Conservation (phyloP, 2,113 vertebrate species). For the Orycteropus afer region DNA sequence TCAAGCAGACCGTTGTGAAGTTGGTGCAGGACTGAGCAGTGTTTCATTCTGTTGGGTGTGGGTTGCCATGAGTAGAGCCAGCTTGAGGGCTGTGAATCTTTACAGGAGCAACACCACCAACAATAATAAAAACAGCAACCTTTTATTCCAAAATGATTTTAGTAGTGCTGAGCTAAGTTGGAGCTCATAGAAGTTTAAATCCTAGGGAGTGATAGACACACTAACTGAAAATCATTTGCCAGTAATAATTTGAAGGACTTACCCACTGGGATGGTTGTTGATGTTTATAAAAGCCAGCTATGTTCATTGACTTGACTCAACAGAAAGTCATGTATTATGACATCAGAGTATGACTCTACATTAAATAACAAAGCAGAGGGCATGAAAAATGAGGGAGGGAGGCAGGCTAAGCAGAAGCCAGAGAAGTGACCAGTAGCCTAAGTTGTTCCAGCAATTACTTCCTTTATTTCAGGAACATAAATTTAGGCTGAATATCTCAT, state of each 20-base stretch:
- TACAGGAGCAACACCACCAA: neutral
- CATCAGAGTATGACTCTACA: slow-evolving; percentile 49
- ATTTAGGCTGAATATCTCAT: neutral
- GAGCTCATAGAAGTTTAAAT: neutral
- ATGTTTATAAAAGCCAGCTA: slow-evolving; percentile 21
- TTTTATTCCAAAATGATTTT: slow-evolving; percentile 17
- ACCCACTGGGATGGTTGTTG: slow-evolving; percentile 41
- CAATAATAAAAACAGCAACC: neutral
- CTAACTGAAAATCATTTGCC: neutral
- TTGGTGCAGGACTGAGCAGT: neutral
- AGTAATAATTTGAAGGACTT: slow-evolving; percentile 2
- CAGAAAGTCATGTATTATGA: slow-evolving; percentile 55
- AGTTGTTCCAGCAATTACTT: neutral
- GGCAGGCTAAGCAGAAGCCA: neutral
- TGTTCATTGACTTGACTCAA: slow-evolving; percentile 14
- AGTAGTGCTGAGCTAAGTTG: neutral
- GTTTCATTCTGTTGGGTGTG: neutral
- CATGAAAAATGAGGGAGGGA: neutral
- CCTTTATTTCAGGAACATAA: neutral
- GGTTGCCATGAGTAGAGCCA: neutral
- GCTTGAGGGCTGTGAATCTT: neutral
- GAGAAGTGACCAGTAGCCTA: neutral
- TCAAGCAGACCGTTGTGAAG: neutral
- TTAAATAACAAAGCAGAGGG: slow-evolving; percentile 19
- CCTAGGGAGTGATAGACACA: neutral